Evolutionary conservation across 1,140 invertebrate species (phyloP).

Genomic region (Anadara kagoshimensis): DNA sequence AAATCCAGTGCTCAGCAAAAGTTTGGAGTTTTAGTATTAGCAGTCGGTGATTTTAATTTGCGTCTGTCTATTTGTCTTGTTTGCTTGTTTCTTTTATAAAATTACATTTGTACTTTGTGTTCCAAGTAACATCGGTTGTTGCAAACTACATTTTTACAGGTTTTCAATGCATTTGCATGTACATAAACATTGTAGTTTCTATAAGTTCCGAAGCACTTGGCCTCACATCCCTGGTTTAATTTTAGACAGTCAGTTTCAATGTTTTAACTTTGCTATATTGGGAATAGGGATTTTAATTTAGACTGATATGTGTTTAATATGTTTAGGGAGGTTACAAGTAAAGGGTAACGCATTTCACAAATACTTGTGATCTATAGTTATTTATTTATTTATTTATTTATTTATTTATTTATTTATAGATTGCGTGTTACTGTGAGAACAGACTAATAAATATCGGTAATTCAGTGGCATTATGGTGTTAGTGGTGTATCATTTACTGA

Average conservation of each 20-base stretch:
- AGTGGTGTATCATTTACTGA: conserved; percentile 29
- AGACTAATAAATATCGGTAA: conserved; percentile 24
- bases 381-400: neutral
- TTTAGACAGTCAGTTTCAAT: neutral
- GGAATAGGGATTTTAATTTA: neutral
- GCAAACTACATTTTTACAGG: too few species aligned
- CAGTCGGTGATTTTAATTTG: too few species aligned
- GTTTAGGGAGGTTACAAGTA: neutral
- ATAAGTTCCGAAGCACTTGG: too few species aligned
- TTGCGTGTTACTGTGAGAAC: conserved; percentile 41
- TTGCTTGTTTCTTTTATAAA: too few species aligned
- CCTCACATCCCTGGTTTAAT: too few species aligned
- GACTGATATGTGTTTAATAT: neutral
- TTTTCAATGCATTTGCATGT: too few species aligned
- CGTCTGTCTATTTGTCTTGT: too few species aligned
- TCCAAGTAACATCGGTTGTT: too few species aligned
- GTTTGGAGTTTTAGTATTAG: too few species aligned
- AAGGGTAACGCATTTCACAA: neutral
- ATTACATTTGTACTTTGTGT: too few species aligned
- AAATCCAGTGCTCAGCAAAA: too few species aligned
- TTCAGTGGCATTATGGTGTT: conserved; percentile 12
- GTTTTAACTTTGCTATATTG: neutral
- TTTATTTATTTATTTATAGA: conserved; percentile 11
- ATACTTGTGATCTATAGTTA: neutral
- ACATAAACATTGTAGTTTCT: too few species aligned